Base-by-base conservation (phyloP, 2,797 vertebrate species). In the Rhinatrema bivittatum region DNA sequence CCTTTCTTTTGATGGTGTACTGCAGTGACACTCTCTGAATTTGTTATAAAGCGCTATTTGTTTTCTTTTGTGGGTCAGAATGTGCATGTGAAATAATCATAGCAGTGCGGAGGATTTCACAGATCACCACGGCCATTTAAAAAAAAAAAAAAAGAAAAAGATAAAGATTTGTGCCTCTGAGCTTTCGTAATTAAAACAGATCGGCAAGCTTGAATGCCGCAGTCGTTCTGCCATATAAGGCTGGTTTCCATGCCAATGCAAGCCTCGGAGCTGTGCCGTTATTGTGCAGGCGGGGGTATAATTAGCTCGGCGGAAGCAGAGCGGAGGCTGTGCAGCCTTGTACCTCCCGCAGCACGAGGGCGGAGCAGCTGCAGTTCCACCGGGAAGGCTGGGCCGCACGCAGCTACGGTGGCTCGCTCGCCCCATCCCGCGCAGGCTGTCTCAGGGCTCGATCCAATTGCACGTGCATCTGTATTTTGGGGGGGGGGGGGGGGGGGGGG, bases 111-210 rank as follows among this genome's bases (percentile, higher is more conserved):
- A n/a, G n/a, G n/a, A n/a, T n/a, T n/a, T n/a, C n/a, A n/a, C n/a
- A n/a, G n/a, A n/a, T n/a, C n/a, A n/a, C n/a, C n/a, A n/a, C n/a
- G n/a, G n/a, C n/a, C n/a, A n/a, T n/a, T n/a, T n/a, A n/a, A n/a
- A n/a, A n/a, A n/a, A n/a, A n/a, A n/a, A n/a, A n/a, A n/a, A n/a
- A n/a, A n/a, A n/a, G n/a, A n/a, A n/a, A n/a, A n/a, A n/a, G n/a
- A 39, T 1, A 16, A 49, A 27, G 21, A 7, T 7, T 40, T 46
- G 41, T 61, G 51, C 23, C 53, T 56, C 30, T 14, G 32, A 46
- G 37, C 32, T 56, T 31, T n/a, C n/a, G 39, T 63, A 60, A 64
- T 44, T 48, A 46, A 72, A 73, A 67, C 31, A 64, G 53, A 43
- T 63, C 50, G 32, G 32, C 42, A 37, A 64, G 56, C 29, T 65